These are phyloP conservation scores for Enteromius unitaeniatus DNA, from an alignment of 2,797 vertebrate species.

Conservation along the genomic window DNA sequence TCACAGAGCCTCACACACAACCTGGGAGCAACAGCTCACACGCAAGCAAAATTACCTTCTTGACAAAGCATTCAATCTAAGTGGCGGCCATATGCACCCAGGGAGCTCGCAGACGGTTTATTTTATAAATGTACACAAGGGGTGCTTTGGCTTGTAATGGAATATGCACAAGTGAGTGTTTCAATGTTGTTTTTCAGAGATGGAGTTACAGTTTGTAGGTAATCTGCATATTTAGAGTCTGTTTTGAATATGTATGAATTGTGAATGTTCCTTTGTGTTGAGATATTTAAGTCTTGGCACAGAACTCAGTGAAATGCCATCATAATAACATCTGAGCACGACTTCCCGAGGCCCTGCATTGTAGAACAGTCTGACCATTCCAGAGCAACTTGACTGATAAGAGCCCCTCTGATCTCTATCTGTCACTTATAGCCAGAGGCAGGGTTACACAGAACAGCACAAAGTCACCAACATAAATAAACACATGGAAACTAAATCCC, in stretches of 20 bases:
- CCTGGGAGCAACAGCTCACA: conserved; percentile 62
- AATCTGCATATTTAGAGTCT: conserved; percentile 20
- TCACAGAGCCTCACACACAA: conserved; percentile 53
- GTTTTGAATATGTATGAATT: conserved; percentile 36
- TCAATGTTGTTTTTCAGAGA: conserved; percentile 21
- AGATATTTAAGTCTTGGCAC: conserved; percentile 57
- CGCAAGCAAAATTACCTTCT: conserved; percentile 60
- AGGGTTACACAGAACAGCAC: conserved; percentile 57
- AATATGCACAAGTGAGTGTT: conserved; percentile 29
- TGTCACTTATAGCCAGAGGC: conserved; percentile 76
- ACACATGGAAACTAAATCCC: conserved; percentile 41
- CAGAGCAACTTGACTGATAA: conserved; percentile 71
- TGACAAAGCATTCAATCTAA: conserved; percentile 61
- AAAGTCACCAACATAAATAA: conserved; percentile 53
- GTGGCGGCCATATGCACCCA: conserved; percentile 40
- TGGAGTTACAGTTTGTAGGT: conserved; percentile 25
- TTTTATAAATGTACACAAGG: conserved; percentile 49
- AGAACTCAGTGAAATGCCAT: conserved; percentile 53
- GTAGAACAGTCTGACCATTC: conserved; percentile 60
- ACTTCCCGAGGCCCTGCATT: conserved; percentile 37
- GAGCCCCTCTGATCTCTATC: conserved; percentile 77
- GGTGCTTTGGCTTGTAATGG: conserved; percentile 33
- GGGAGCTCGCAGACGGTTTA: conserved; percentile 45
- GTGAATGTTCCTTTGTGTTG: conserved; percentile 45
- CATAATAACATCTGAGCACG: conserved; percentile 63